Percentiles rank a stretch among this genome's conserved stretches.
Conservation (phyloP, 2,113 vertebrate species). For the Coturnix japonica region DNA sequence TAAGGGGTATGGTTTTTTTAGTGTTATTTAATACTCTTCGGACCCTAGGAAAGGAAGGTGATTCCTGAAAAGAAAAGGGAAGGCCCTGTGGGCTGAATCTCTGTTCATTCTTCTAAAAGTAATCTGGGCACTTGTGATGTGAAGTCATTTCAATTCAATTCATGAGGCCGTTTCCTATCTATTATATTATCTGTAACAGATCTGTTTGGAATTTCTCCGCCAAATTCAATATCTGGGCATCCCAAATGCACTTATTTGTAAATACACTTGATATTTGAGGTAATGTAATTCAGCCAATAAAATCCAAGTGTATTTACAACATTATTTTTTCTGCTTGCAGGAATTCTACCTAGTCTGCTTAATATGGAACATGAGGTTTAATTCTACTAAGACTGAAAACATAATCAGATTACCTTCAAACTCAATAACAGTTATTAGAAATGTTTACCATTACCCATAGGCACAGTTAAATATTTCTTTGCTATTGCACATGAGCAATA, state of each 20-base stretch:
- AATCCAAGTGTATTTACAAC: background rate
- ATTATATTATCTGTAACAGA: background rate
- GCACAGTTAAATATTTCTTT: background rate
- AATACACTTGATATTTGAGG: background rate
- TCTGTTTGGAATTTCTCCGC: background rate
- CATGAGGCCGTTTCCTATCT: background rate
- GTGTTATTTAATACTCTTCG: background rate
- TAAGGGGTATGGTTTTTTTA: background rate
- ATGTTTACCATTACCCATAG: background rate
- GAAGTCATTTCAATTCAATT: background rate
- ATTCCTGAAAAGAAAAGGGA: background rate
- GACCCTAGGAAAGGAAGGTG: background rate
- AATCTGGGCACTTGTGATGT: background rate
- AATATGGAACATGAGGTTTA: background rate
- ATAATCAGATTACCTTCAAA: background rate
- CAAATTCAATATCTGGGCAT: background rate
- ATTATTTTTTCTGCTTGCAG: constrained; percentile 1
- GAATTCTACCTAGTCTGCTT: background rate
- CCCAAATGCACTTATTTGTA: background rate
- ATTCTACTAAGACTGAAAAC: background rate
- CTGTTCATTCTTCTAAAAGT: background rate
- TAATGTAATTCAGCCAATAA: background rate
- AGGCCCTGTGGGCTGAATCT: background rate
- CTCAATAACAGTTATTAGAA: background rate
- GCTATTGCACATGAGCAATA: background rate